These are phyloP conservation scores for Gymnocephalus cernua DNA, from an alignment of 2,113 vertebrate species.

Conservation along the genomic window DNA sequence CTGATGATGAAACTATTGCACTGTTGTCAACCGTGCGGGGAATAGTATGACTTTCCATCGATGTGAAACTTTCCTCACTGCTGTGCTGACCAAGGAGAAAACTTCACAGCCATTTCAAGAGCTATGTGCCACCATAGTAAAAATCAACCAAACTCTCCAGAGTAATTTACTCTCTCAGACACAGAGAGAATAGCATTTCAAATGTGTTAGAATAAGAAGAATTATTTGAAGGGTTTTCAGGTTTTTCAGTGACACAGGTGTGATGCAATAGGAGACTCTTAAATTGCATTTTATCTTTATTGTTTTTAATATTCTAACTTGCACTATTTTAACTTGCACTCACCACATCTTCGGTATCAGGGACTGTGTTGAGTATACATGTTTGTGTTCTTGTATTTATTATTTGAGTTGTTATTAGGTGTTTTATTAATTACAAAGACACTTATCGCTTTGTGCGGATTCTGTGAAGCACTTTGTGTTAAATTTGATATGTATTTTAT, in stretches of 20 bases:
- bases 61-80: constrained; percentile 45
- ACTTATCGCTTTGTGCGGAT: no score
- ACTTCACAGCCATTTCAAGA: constrained; percentile 24
- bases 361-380: no score
- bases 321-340: no score
- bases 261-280: no score
- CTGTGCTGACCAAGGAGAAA: constrained; percentile 62
- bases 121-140: constrained; percentile 14
- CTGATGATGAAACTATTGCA: constrained; percentile 46
- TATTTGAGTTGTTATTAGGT: no score
- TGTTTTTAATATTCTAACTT: no score
- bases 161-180: constrained; percentile 26
- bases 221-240: constrained; percentile 32
- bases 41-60: neutral
- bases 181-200: constrained; percentile 31
- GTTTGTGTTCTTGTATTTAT: no score
- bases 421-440: no score
- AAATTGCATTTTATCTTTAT: no score
- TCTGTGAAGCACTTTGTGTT: no score
- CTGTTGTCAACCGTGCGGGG: neutral
- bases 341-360: no score
- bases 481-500: no score
- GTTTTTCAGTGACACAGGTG: neutral
- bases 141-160: constrained; percentile 19
- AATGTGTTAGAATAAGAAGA: neutral